Conservation (phyloP, 2,113 vertebrate genomes). For the Dasypus novemcinctus region DNA sequence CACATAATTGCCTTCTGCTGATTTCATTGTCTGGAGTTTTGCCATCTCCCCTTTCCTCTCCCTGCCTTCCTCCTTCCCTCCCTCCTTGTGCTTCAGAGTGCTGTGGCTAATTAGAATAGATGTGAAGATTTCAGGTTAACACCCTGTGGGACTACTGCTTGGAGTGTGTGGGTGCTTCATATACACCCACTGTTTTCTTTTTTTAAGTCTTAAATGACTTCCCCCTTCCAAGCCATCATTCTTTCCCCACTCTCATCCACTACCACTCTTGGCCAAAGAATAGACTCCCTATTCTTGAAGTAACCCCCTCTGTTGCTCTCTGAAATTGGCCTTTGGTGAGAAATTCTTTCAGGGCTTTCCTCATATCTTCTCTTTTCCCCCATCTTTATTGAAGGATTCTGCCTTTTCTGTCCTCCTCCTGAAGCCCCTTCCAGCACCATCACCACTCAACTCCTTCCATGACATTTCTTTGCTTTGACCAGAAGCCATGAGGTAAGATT, state of each 20-base stretch:
- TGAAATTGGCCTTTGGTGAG: conserved; percentile 67
- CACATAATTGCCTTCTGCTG: conserved; percentile 85
- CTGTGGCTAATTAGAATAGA: too few species aligned
- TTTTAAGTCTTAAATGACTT: not conserved
- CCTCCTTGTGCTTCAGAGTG: too few species aligned
- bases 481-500: conserved; percentile 39
- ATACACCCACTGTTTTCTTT: not conserved
- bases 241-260: not conserved
- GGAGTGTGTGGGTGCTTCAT: too few species aligned
- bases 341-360: conserved; percentile 64
- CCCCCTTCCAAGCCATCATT: not conserved
- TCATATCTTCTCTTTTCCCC: conserved; percentile 42
- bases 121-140: too few species aligned
- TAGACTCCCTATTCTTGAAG: too few species aligned
- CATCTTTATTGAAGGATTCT: conserved; percentile 72
- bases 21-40: conserved; percentile 70
- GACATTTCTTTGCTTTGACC: conserved; percentile 58
- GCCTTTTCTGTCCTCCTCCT: conserved; percentile 52
- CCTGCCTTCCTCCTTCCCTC: too few species aligned
- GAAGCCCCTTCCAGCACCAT: not conserved
- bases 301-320: conserved; percentile 65
- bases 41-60: too few species aligned
- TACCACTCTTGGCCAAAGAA: conserved; percentile 64
- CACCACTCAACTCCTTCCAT: conserved; percentile 41
- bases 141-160: too few species aligned